Conservation (phyloP, 2,888 invertebrate genomes). For the Girardia tigrina region DNA sequence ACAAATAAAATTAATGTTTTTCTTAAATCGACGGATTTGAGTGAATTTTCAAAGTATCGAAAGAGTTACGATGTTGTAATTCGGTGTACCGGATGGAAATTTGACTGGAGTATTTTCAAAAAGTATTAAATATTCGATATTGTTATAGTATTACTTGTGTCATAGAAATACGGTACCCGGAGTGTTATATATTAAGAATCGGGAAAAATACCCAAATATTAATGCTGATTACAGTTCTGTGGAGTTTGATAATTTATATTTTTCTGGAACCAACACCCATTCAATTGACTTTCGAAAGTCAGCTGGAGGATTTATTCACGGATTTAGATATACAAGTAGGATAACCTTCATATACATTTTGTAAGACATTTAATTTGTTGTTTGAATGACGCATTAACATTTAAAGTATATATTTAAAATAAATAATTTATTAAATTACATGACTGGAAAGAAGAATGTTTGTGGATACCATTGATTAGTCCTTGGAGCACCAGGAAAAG, state of each 20-base stretch:
- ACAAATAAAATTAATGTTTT: background rate
- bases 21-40: background rate
- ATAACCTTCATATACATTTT: background rate
- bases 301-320: slow-evolving; percentile 53
- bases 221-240: slow-evolving; percentile 47
- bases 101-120: slow-evolving; percentile 46
- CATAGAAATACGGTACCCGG: background rate
- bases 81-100: slow-evolving; percentile 50
- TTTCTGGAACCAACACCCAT: slow-evolving; percentile 50
- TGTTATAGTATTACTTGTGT: background rate
- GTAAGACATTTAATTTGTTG: too few species aligned
- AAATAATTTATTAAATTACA: too few species aligned
- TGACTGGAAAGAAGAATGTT: too few species aligned
- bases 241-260: slow-evolving; percentile 45
- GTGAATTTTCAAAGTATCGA: background rate
- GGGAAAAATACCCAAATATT: slow-evolving; percentile 48
- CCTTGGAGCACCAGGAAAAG: too few species aligned
- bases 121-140: slow-evolving; percentile 41
- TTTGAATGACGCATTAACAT: too few species aligned
- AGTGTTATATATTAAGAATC: background rate
- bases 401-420: too few species aligned
- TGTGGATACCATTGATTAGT: too few species aligned
- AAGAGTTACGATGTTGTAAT: slow-evolving; percentile 48
- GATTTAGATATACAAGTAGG: slow-evolving; percentile 52
- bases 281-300: slow-evolving; percentile 51